phyloP scores from a whole-genome alignment of 2,797 vertebrate genomes.

The Aulostomus chinensis region DNA sequence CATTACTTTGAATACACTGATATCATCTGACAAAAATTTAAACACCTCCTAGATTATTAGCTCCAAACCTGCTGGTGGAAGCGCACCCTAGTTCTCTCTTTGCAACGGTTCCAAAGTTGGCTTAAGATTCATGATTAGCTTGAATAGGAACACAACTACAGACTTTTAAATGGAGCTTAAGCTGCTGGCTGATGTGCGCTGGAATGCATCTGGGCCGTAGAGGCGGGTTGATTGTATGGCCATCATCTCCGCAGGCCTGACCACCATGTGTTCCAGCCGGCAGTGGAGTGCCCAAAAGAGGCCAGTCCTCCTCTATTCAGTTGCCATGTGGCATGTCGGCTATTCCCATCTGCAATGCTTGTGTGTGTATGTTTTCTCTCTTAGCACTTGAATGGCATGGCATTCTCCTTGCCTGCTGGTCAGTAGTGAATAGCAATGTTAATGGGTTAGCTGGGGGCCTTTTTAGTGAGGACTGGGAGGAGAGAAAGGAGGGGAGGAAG shows the following conservation, averaged over 20 bases:
- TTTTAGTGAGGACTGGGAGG: conserved; percentile 64
- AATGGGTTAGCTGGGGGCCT: conserved; percentile 75
- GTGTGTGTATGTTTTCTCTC: conserved; percentile 54
- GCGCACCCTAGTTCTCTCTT: no score
- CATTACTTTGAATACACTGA: no score
- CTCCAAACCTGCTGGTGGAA: no score
- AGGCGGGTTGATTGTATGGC: conserved; percentile 63
- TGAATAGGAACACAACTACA: no score
- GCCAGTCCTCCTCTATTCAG: conserved; percentile 68
- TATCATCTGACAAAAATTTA: no score
- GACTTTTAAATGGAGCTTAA: no score
- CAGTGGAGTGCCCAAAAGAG: conserved; percentile 64
- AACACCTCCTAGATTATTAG: no score
- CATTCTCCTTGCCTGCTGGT: conserved; percentile 78
- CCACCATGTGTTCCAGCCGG: conserved; percentile 60
- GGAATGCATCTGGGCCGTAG: conserved; percentile 75
- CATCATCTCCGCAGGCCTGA: conserved; percentile 68
- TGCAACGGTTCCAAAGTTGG: no score
- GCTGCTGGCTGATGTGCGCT: conserved; percentile 64
- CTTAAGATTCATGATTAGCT: no score
- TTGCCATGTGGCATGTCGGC: conserved; percentile 78
- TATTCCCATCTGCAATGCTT: conserved; percentile 71
- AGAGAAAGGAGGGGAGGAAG: conserved; percentile 71
- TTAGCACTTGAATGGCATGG: conserved; percentile 70
- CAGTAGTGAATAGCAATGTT: conserved; percentile 78